Evolutionary conservation across 2,888 invertebrate species (phyloP), one percentile per base, ranked within the genome.

Genomic region (Xanthia icteritia): DNA sequence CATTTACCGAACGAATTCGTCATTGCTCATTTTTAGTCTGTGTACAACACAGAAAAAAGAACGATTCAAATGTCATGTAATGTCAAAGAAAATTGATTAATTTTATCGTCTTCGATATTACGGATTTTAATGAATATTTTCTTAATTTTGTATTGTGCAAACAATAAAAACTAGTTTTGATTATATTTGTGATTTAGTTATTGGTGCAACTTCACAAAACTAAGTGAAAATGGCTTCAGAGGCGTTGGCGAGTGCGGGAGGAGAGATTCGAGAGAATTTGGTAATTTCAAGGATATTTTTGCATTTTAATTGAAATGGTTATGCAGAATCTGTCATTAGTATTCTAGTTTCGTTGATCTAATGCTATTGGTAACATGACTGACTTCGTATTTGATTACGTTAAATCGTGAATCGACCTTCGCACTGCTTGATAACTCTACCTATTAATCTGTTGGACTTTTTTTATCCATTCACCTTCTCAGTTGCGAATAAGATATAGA

Each of bases 201-300:
- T 45, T 70, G 23, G 45, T 72, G 51, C 31, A 65, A 65, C 31
- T 75, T 77, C 13, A 65, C 54, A 56, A 54, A 73, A 71, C 61
- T 58, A 67, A 73, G 76, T 86, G 79, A 86, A 87, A 89, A 96
- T 96, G 96, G 89, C 94, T 88, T 89, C 95, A 67, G 96, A 96
- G 68, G 89, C 93, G 67, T 83, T 96, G 86, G 82, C 90, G 71
- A 91, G 86, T 87, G 86, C 93, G 75, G 93, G 92, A 66, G 91
- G 86, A 74, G 94, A 95, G 91, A 94, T 96, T 86, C 94, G 96
- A 42, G 96, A 96, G 79, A 96, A 96, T 92, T 94, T 96, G 95
- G 96, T 96, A 94, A 92, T 71, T 76, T 60, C 51, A 67, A 67
- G 27, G 66, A 63, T 79, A 71, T 54, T 75, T 76, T 69, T 65